Evolutionary conservation across 2,113 vertebrate species (phyloP), one percentile per base, ranked within the genome.

Genomic region (Hyaena hyaena): DNA sequence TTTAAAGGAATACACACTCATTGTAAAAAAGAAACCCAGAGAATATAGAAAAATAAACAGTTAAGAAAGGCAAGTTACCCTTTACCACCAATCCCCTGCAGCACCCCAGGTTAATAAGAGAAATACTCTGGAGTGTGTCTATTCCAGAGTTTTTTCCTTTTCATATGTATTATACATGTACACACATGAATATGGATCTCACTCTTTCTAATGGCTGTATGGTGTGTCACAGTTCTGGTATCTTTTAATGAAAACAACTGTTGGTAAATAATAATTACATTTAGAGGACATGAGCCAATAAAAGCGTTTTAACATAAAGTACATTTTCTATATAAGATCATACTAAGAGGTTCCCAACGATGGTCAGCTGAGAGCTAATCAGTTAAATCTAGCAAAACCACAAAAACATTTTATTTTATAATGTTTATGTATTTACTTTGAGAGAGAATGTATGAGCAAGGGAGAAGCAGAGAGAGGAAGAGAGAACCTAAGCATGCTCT

Each of bases 171-270:
- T 24, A 45, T 9, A 48, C 28, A 16, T 11, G 35, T 35, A 69
- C 23, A 77, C 2, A 10, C 24, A 45, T 71, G 17, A 43, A 74
- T 69, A 66, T 0, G 39, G 15, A 21, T 19, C 31, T 79, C 66
- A 74, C 43, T 43, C 28, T 93, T 95, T 90, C 23, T 83, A n/a
- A 79, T 7, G n/a, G 12, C 61, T 89, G 2, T 31, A 89, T 50
- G 16, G 14, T 33, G 43, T 68, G 50, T 26, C 21, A 63, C 9
- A 31, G 28, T 53, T 92, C 53, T 65, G 77, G 6, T 26, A 45
- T 50, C 43, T 81, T 94, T 95, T 58, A 96, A 77, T 39, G 33
- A 12, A 84, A 86, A 88, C 17, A 79, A 73, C 35, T 66, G 45
- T 43, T 68, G 80, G 61, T 61, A 88, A 76, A 17, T 61, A 93